These are phyloP conservation scores for Phrynocephalus versicolor DNA, from an alignment of 2,113 vertebrate species.

Conservation along the genomic window DNA sequence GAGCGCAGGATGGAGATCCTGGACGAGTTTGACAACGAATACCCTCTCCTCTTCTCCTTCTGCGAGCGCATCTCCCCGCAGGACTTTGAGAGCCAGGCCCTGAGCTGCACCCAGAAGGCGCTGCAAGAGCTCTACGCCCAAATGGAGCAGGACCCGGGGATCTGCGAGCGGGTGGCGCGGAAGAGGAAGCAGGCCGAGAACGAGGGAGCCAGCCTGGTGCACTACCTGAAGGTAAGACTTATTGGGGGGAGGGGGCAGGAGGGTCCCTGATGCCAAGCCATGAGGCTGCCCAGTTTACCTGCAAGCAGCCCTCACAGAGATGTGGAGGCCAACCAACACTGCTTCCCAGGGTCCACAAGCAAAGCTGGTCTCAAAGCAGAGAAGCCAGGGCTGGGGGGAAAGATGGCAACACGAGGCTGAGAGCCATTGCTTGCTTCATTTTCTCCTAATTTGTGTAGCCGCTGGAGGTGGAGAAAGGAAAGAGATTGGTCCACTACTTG, in stretches of 20 bases:
- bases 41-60: slow-evolving; percentile 56
- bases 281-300: no score
- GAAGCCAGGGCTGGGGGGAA: no score
- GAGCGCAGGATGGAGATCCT: slow-evolving; percentile 57
- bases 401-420: no score
- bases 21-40: slow-evolving; percentile 63
- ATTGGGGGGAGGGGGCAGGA: neutral
- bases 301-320: no score
- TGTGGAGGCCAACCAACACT: no score
- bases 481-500: no score
- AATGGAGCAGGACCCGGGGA: slow-evolving; percentile 54
- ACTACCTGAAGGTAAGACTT: slow-evolving; percentile 61
- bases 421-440: no score
- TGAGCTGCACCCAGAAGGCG: slow-evolving; percentile 53
- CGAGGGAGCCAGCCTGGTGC: slow-evolving; percentile 53
- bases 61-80: slow-evolving; percentile 66
- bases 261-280: no score
- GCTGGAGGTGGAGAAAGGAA: no score
- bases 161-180: slow-evolving; percentile 57
- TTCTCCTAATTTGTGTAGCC: no score
- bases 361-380: no score
- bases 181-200: slow-evolving; percentile 59
- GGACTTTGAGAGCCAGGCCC: slow-evolving; percentile 64
- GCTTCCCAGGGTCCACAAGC: no score
- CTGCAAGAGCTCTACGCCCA: slow-evolving; percentile 56